Percentiles rank a stretch among this genome's conserved stretches.
Evolutionary conservation across 1,140 invertebrate genomes (phyloP).

Genomic region (Pseudachorutes palmiensis): DNA sequence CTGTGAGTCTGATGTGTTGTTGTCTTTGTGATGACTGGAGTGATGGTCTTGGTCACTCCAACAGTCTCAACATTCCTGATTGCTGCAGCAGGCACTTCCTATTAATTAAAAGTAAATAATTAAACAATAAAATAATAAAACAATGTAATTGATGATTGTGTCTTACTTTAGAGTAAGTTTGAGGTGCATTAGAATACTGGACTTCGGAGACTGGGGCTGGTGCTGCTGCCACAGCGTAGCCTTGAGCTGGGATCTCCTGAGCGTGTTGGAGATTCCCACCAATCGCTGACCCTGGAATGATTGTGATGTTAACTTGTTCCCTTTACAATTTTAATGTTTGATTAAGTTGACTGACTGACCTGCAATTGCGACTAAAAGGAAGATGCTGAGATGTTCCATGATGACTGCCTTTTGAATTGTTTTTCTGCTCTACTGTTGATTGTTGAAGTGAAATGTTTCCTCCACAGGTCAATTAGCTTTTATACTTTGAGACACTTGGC

Average conservation of each 20-base stretch:
- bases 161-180: constrained; percentile 18
- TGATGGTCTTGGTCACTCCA: constrained; percentile 38
- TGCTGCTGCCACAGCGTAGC: not conserved
- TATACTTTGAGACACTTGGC: too few relatives aligned
- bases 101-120: not conserved
- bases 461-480: too few relatives aligned
- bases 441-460: too few relatives aligned
- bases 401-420: too few relatives aligned
- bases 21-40: constrained; percentile 36
- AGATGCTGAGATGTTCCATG: too few relatives aligned
- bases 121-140: not conserved
- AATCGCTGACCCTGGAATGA: not conserved
- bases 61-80: constrained; percentile 37
- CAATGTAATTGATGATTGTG: not conserved
- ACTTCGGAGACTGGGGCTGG: not conserved
- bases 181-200: constrained; percentile 12
- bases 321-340: too few relatives aligned
- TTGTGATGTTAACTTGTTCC: too few relatives aligned
- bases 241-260: not conserved
- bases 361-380: too few relatives aligned
- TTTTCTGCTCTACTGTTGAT: too few relatives aligned
- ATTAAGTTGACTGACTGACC: too few relatives aligned
- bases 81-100: constrained; percentile 33
- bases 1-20: constrained; percentile 32
- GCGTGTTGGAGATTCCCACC: not conserved